Evolutionary conservation across 2,797 vertebrate genomes (phyloP).

Genomic region (Mus spretus): DNA sequence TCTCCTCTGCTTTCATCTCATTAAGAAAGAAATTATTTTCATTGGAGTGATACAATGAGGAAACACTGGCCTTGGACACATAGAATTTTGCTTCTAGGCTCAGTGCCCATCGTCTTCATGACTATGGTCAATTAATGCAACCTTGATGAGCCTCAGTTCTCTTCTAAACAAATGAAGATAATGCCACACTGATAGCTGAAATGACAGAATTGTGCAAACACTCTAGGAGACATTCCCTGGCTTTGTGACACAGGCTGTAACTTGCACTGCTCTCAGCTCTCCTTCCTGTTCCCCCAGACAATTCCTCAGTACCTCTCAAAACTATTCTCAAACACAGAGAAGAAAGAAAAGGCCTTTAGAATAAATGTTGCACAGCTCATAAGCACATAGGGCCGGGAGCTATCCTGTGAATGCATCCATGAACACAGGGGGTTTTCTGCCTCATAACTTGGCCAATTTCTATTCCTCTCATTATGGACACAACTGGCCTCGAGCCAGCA

Average conservation of each 20-base stretch:
- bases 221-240: too few relatives aligned
- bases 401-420: neutral
- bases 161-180: neutral
- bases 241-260: neutral
- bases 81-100: neutral
- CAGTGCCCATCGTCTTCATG: neutral
- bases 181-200: neutral
- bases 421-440: neutral
- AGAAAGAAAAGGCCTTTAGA: neutral
- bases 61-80: fast-evolving
- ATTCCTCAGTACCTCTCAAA: neutral
- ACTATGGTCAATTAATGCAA: neutral
- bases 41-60: neutral
- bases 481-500: neutral
- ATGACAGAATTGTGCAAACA: neutral
- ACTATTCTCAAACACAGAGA: neutral
- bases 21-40: neutral
- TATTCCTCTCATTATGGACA: neutral
- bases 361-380: too few relatives aligned
- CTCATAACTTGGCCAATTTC: neutral
- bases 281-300: neutral
- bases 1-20: neutral
- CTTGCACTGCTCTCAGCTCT: fast-evolving
- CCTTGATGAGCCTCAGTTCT: neutral
- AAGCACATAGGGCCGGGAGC: fast-evolving